Conservation (phyloP, 2,113 vertebrate species). For the Nerophis lumbriciformis region DNA sequence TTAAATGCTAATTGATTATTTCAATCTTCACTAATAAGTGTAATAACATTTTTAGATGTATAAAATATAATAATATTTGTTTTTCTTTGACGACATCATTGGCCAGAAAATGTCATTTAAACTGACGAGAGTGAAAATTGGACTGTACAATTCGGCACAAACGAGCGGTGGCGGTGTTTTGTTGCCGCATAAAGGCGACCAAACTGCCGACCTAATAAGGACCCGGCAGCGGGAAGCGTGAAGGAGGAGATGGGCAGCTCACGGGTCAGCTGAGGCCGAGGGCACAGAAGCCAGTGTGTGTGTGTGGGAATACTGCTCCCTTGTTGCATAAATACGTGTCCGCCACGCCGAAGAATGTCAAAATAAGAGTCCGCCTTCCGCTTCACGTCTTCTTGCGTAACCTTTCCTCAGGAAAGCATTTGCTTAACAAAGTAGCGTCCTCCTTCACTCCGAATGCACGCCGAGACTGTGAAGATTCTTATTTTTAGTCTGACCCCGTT, state of each 20-base stretch:
- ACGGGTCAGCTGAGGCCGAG: conserved; percentile 46
- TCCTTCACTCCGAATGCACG: conserved; percentile 47
- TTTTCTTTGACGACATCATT: too few species aligned
- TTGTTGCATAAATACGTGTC: conserved; percentile 68
- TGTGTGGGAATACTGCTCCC: conserved; percentile 60
- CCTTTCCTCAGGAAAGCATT: conserved; percentile 63
- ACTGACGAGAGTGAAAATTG: too few species aligned
- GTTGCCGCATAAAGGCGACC: too few species aligned
- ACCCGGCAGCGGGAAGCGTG: too few species aligned
- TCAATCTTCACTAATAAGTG: too few species aligned
- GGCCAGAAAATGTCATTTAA: too few species aligned
- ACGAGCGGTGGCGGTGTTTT: too few species aligned
- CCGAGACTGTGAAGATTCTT: conserved; percentile 52
- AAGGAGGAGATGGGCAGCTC: conserved; percentile 42
- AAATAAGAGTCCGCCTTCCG: conserved; percentile 28
- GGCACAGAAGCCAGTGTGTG: conserved; percentile 40
- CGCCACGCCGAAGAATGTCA: conserved; percentile 66
- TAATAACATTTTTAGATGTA: too few species aligned
- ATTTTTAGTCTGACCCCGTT: conserved; percentile 67
- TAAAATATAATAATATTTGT: too few species aligned
- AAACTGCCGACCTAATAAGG: too few species aligned
- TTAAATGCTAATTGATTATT: too few species aligned
- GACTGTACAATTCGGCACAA: too few species aligned
- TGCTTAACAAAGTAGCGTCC: conserved; percentile 54
- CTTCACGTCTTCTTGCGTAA: conserved; percentile 40